A percentile compares a stretch with the other conserved stretches of the same genome.
These are phyloP conservation scores for Platypus cylindrus DNA, from an alignment of 2,888 invertebrate genomes.

Conservation along the genomic window DNA sequence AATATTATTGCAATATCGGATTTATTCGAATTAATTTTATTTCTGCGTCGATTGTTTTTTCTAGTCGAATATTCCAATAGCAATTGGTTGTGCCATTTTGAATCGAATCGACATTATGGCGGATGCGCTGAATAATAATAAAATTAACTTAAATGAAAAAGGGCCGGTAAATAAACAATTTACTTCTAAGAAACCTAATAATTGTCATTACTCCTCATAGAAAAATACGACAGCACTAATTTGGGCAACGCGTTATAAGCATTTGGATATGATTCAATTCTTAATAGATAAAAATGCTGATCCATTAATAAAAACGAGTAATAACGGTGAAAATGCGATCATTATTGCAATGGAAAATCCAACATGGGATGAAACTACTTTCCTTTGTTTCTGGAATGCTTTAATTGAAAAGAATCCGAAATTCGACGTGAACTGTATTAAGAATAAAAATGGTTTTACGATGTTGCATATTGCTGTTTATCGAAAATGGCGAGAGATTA, in stretches of 20 bases:
- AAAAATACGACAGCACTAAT: conserved; percentile 31
- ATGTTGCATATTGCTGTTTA: conserved; percentile 33
- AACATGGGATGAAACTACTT: conserved; percentile 33
- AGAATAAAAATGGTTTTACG: conserved; percentile 31
- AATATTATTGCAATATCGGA: not conserved
- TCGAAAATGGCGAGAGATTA: conserved; percentile 31
- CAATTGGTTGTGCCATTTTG: conserved; percentile 29
- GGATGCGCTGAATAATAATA: conserved; percentile 27
- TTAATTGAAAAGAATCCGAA: conserved; percentile 22
- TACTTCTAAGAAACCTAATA: not conserved
- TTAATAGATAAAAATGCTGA: conserved; percentile 32
- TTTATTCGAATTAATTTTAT: not conserved
- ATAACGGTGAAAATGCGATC: conserved; percentile 30
- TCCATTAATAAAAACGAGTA: conserved; percentile 24
- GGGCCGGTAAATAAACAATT: conserved; percentile 24
- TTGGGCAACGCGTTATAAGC: conserved; percentile 33
- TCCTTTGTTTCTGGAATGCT: conserved; percentile 29
- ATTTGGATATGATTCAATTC: conserved; percentile 30
- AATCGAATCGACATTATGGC: conserved; percentile 29
- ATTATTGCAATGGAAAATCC: conserved; percentile 30
- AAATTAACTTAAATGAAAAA: conserved; percentile 25
- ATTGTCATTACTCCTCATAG: conserved; percentile 17
- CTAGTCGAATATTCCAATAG: conserved; percentile 21
- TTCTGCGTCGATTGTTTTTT: conserved; percentile 5
- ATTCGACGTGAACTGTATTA: conserved; percentile 28